Evolutionary conservation across 2,113 vertebrate species (phyloP).

Genomic region (Lophotis ruficrista): DNA sequence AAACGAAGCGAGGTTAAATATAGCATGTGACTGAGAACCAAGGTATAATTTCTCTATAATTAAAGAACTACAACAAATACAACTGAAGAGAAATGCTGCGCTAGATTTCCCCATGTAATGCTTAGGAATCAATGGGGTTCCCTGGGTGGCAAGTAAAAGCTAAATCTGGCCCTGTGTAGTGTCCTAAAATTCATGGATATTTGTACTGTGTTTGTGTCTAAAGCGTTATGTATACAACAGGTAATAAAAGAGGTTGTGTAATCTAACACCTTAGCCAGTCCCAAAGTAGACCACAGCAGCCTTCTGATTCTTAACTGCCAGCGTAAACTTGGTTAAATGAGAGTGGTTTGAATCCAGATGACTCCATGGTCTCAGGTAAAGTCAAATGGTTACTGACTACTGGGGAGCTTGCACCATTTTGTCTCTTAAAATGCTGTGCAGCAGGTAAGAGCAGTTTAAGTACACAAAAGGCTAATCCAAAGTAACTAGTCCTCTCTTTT

Average conservation of each 20-base stretch:
- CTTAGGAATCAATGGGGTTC: background rate
- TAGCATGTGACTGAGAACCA: constrained; percentile 6
- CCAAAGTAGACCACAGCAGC: constrained; percentile 38
- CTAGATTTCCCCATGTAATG: background rate
- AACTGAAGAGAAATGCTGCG: constrained; percentile 6
- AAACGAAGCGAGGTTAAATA: background rate
- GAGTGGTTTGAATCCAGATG: background rate
- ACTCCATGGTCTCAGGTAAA: constrained; percentile 26
- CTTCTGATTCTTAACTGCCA: constrained; percentile 21
- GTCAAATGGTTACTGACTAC: background rate
- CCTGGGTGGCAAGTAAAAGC: background rate
- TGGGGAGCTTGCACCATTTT: constrained; percentile 29
- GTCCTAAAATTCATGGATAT: background rate
- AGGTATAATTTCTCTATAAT: background rate
- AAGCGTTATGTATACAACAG: background rate
- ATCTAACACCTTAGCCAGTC: constrained; percentile 32
- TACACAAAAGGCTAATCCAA: background rate
- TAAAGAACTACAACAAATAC: background rate
- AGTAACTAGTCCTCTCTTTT: constrained; percentile 31
- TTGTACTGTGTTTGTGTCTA: background rate
- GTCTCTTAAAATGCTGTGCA: constrained; percentile 23
- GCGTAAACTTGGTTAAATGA: background rate
- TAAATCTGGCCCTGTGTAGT: background rate
- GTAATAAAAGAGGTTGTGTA: constrained; percentile 38
- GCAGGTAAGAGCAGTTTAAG: background rate